These are phyloP conservation scores for Heliconius eleuchia DNA, from an alignment of 1,140 invertebrate species.

Conservation along the genomic window DNA sequence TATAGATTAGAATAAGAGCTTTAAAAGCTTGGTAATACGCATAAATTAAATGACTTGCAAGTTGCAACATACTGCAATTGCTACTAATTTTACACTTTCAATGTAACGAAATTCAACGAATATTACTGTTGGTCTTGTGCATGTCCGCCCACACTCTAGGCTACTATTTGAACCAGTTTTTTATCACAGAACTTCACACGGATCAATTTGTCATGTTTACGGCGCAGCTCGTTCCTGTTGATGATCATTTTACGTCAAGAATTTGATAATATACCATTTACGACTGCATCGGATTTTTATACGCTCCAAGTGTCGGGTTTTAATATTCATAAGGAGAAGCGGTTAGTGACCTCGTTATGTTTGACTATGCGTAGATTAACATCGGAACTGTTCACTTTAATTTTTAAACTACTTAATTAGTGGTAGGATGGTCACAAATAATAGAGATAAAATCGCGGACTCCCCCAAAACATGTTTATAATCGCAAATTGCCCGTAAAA, in stretches of 20 bases:
- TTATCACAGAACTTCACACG: conserved; percentile 40
- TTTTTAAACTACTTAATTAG: conserved; percentile 69
- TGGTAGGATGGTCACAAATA: conserved; percentile 48
- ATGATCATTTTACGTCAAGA: conserved; percentile 50
- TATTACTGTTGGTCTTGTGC: conserved; percentile 37
- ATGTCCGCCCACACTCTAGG: conserved; percentile 35
- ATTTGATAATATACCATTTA: conserved; percentile 58
- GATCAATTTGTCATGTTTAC: conserved; percentile 51
- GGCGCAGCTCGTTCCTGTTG: conserved; percentile 42
- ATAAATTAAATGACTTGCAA: conserved; percentile 7
- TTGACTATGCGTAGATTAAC: conserved; percentile 67
- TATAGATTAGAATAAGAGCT: conserved; percentile 1
- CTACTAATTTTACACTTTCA: conserved; percentile 39
- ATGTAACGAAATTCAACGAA: conserved; percentile 37
- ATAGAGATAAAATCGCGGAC: conserved; percentile 53
- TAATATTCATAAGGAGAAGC: conserved; percentile 70
- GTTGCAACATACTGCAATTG: conserved; percentile 17
- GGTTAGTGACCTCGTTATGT: conserved; percentile 70
- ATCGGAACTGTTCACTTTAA: conserved; percentile 59
- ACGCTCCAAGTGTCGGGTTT: conserved; percentile 47
- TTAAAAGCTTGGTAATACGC: neutral
- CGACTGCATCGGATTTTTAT: conserved; percentile 55
- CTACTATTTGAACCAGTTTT: conserved; percentile 40
- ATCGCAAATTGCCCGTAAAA: conserved; percentile 77
- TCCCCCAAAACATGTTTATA: conserved; percentile 47